These are phyloP conservation scores for Cyaniris semiargus DNA, from an alignment of 2,888 invertebrate species.

Conservation along the genomic window DNA sequence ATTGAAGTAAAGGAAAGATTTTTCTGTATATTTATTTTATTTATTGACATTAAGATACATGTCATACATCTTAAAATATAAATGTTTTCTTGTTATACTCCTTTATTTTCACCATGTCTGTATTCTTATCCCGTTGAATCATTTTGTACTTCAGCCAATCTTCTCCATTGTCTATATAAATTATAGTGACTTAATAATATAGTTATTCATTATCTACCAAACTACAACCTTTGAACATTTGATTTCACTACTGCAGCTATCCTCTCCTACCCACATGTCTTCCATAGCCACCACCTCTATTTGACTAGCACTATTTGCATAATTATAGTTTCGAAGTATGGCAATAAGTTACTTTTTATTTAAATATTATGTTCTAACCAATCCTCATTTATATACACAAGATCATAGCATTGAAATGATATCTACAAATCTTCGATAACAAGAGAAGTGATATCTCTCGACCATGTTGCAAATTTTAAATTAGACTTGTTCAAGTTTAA, in stretches of 20 bases:
- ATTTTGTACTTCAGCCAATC: constrained; percentile 9
- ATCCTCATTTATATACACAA: neutral
- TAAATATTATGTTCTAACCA: neutral
- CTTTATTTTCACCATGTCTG: neutral
- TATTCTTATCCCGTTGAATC: neutral
- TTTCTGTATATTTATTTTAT: constrained; percentile 8
- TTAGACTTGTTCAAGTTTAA: constrained; percentile 78
- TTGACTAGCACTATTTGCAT: neutral
- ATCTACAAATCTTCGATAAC: constrained; percentile 57
- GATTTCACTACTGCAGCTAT: neutral
- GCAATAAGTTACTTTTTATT: neutral
- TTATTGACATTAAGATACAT: constrained; percentile 9
- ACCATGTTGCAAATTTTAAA: constrained; percentile 53
- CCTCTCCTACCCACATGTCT: neutral
- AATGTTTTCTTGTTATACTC: neutral
- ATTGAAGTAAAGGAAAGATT: neutral
- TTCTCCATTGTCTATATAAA: neutral
- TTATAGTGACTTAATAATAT: neutral
- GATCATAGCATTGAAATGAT: neutral
- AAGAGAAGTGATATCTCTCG: constrained; percentile 62
- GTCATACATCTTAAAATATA: constrained; percentile 12
- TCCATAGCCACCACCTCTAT: neutral
- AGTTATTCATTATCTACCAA: neutral
- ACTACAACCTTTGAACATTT: neutral
- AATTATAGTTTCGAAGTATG: neutral